Evolutionary conservation across 2,888 invertebrate species (phyloP).

Genomic region (Ophion ellenae): DNA sequence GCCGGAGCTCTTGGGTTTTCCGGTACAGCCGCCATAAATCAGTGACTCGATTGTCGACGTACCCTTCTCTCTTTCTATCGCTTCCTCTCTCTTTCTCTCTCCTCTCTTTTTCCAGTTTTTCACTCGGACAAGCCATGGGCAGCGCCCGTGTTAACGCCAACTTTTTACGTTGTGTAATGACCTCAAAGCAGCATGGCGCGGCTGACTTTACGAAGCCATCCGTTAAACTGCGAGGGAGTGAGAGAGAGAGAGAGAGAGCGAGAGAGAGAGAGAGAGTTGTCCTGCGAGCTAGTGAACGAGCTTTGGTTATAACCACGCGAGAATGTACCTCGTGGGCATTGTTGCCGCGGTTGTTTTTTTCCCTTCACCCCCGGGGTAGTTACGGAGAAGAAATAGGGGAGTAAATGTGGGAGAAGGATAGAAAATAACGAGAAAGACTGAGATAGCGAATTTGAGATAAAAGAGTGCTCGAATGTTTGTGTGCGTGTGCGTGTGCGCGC

Average conservation of each 20-base stretch:
- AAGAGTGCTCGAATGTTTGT: constrained; percentile 62
- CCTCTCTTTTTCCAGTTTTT: constrained; percentile 53
- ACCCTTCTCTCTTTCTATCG: constrained; percentile 42
- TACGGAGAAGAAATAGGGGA: constrained; percentile 55
- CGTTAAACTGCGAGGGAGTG: constrained; percentile 70
- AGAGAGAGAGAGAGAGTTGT: neutral
- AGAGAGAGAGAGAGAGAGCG: too few relatives aligned
- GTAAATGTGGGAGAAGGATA: constrained; percentile 43
- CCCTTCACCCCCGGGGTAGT: constrained; percentile 41
- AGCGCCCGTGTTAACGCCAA: constrained; percentile 74
- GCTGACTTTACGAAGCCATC: constrained; percentile 77
- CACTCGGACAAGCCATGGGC: constrained; percentile 64
- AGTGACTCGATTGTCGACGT: constrained; percentile 80
- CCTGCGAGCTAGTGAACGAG: constrained; percentile 42
- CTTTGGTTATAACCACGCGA: constrained; percentile 74
- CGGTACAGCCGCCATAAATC: constrained; percentile 74
- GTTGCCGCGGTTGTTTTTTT: constrained; percentile 72
- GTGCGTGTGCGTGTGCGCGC: too few relatives aligned
- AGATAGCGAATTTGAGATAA: constrained; percentile 74
- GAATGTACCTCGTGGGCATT: constrained; percentile 76
- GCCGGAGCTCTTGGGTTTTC: constrained; percentile 67
- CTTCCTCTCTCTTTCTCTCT: constrained; percentile 55
- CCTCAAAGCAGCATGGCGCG: constrained; percentile 74
- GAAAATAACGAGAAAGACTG: constrained; percentile 70
- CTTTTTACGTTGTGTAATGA: constrained; percentile 78